Conservation (phyloP, 2,797 vertebrate genomes). For the Melanotaenia trifasciata region DNA sequence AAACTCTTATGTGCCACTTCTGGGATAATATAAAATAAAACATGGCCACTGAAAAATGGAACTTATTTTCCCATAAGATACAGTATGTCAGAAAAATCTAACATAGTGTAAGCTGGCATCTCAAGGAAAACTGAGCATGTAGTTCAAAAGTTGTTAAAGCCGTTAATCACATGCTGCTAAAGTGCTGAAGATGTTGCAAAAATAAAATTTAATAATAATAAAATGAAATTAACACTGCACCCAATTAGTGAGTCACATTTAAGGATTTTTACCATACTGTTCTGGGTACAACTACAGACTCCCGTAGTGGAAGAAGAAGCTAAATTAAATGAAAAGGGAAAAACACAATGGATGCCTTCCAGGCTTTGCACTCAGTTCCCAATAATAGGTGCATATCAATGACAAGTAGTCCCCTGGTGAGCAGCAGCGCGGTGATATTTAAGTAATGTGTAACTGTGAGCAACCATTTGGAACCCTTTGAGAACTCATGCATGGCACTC, state of each 20-base stretch:
- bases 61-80: background rate
- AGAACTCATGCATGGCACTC: constrained; percentile 63
- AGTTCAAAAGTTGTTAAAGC: background rate
- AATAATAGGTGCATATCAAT: constrained; percentile 38
- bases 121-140: background rate
- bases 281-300: background rate
- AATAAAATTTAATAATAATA: background rate
- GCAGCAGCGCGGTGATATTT: constrained; percentile 32
- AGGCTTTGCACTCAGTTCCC: background rate
- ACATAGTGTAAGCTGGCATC: background rate
- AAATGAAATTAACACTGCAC: background rate
- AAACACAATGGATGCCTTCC: background rate
- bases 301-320: background rate
- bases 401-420: constrained; percentile 41
- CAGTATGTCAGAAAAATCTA: background rate
- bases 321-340: background rate
- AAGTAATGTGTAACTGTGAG: constrained; percentile 56
- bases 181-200: background rate
- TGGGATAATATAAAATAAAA: background rate
- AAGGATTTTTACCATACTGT: background rate
- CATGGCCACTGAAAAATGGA: background rate
- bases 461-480: constrained; percentile 53
- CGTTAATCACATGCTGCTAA: background rate
- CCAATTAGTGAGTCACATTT: background rate
- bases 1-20: background rate